These are phyloP conservation scores for Enteromius mattozi DNA, from an alignment of 2,797 vertebrate genomes.

Conservation along the genomic window DNA sequence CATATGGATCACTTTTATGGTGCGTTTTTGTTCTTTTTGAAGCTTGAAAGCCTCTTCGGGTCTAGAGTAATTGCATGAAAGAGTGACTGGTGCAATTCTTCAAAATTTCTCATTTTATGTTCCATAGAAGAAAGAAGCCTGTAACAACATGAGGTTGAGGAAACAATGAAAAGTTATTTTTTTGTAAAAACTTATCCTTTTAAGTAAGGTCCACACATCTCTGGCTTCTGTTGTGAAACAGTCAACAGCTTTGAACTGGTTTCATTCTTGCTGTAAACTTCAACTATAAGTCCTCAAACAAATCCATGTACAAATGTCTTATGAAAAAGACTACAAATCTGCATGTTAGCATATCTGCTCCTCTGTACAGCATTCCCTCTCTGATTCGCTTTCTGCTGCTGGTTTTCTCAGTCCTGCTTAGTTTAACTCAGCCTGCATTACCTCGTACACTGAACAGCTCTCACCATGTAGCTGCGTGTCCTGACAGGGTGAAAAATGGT, in stretches of 20 bases:
- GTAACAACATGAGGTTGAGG: neutral
- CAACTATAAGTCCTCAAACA: neutral
- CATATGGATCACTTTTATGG: neutral
- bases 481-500: constrained; percentile 94
- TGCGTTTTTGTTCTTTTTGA: neutral
- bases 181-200: neutral
- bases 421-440: constrained; percentile 87
- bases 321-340: neutral
- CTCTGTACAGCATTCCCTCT: constrained; percentile 5
- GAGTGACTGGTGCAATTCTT: neutral
- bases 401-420: constrained; percentile 83
- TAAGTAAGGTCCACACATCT: neutral
- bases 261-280: constrained; percentile 1
- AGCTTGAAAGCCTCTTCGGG: no score
- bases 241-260: constrained; percentile 5
- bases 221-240: neutral
- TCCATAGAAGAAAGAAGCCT: neutral
- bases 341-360: constrained; percentile 4
- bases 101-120: neutral
- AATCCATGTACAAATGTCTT: neutral
- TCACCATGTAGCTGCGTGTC: constrained; percentile 76
- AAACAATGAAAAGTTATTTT: neutral
- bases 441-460: constrained; percentile 84
- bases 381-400: constrained; percentile 27
- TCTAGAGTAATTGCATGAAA: neutral